These are phyloP conservation scores for Catharus ustulatus DNA, from an alignment of 2,797 vertebrate genomes.

Conservation along the genomic window DNA sequence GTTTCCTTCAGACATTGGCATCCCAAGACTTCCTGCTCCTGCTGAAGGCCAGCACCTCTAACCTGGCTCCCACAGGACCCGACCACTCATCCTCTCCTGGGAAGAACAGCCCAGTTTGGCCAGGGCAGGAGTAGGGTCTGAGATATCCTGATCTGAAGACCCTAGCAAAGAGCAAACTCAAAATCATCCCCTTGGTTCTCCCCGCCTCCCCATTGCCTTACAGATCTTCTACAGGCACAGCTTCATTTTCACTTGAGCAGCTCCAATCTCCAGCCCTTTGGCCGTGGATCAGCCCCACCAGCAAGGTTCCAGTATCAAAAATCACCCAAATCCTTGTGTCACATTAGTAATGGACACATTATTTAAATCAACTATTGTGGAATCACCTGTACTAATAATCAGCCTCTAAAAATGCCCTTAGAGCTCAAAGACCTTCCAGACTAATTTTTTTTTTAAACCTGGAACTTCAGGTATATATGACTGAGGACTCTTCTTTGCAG, in stretches of 20 bases:
- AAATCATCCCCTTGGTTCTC: not conserved
- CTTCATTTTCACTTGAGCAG: not conserved
- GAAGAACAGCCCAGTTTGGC: not conserved
- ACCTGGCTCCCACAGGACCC: rapidly evolving
- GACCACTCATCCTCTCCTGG: rapidly evolving
- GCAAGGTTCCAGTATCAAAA: not conserved
- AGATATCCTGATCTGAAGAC: not conserved
- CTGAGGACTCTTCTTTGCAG: not conserved
- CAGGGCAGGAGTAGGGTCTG: not conserved
- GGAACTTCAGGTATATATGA: not conserved
- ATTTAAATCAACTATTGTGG: not conserved
- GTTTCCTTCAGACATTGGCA: not conserved
- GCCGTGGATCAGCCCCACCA: not conserved
- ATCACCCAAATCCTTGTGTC: not conserved
- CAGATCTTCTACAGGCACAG: rapidly evolving
- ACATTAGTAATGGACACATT: not conserved
- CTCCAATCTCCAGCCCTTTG: not conserved
- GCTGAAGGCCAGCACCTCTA: rapidly evolving
- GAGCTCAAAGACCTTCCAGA: not conserved
- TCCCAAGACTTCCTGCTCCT: not conserved
- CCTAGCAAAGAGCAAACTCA: not conserved
- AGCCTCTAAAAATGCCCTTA: not conserved
- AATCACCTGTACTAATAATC: not conserved
- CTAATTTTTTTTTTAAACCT: not conserved
- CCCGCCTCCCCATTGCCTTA: not conserved